A percentile compares a stretch with the other conserved stretches of the same genome.
Conservation (phyloP, 2,888 invertebrate species). For the Microctonus hyperodae region DNA sequence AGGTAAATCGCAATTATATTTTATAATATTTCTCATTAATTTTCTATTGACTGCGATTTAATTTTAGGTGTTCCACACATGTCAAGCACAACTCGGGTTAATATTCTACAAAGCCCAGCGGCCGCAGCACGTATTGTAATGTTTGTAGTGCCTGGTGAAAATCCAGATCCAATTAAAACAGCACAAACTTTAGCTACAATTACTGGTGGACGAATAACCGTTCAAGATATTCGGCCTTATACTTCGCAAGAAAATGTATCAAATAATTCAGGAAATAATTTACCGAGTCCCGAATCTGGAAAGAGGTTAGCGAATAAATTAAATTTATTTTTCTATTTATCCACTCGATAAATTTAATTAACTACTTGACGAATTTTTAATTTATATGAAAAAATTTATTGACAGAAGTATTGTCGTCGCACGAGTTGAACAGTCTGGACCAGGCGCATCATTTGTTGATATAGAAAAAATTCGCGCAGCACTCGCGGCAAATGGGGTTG, state of each 20-base stretch:
- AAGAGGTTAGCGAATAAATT: slow-evolving; percentile 55
- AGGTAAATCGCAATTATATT: slow-evolving; percentile 60
- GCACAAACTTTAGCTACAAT: slow-evolving; percentile 79
- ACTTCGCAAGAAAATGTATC: slow-evolving; percentile 50
- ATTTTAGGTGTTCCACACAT: slow-evolving; percentile 75
- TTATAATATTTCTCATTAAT: background rate
- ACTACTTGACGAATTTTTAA: too few species aligned
- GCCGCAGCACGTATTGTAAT: slow-evolving; percentile 80
- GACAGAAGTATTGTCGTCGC: slow-evolving; percentile 58
- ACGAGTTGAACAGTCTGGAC: slow-evolving; percentile 54
- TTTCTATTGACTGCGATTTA: background rate
- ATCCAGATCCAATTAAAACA: slow-evolving; percentile 76
- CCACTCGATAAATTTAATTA: too few species aligned
- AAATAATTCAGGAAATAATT: slow-evolving; percentile 32
- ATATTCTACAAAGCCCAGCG: slow-evolving; percentile 69
- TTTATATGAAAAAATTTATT: slow-evolving; percentile 4
- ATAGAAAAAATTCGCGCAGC: slow-evolving; percentile 57
- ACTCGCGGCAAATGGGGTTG: slow-evolving; percentile 58
- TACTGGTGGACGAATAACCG: slow-evolving; percentile 81
- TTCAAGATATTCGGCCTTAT: slow-evolving; percentile 78
- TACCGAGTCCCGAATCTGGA: slow-evolving; percentile 41
- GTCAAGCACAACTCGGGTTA: slow-evolving; percentile 75
- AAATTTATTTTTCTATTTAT: too few species aligned
- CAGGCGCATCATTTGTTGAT: slow-evolving; percentile 56
- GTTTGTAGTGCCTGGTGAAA: slow-evolving; percentile 81